Base-by-base conservation (phyloP, 2,113 vertebrate genomes). In the Serinus canaria region DNA sequence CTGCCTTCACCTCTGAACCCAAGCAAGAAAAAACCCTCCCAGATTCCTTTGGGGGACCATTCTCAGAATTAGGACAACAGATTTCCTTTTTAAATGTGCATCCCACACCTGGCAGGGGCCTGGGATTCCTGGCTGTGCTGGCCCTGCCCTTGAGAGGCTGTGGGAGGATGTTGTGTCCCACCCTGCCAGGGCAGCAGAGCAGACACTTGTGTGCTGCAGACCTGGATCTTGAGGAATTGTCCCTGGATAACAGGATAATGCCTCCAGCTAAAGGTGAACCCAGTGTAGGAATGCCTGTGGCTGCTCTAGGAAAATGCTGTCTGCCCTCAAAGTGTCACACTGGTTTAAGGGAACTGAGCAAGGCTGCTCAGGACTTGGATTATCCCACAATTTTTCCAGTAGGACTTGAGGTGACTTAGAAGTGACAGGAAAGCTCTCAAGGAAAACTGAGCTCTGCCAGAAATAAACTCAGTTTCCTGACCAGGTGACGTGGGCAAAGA, bases 321-420 rank as follows among this genome's bases (percentile, higher is more conserved):
- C 14, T 80, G 91, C 39, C 96, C 95, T 93, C 87, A 83, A 95
- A 95, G 70, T 11, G 85, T 91, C 94, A 93, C 72, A 20, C 52
- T 66, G 24, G 5, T 27, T 95, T 90, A 91, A 70, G 13, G 24
- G 47, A 88, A 68, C 64, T 35, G 63, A 94, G 67, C 67, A 33
- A 87, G 62, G 43, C 78, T 94, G 67, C 93, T 87, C 43, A 47
- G 58, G 62, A 70, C 67, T 47, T 47, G 67, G 68, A 63, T 93
- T 87, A 70, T 39, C 67, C 63, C 31, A 55, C 75, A 35, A 0
- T 70, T 88, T 93, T 81, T 70, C 84, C 87, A 67, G 70, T 0
- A 67, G 67, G 78, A 74, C 6, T 73, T 63, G 82, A 93, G 79
- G 68, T 62, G 74, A 74, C 75, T 47, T 50, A 7, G 20, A 80